Evolutionary conservation across 2,888 invertebrate species (phyloP), one percentile per base, ranked within the genome.

Genomic region (Zonitis immaculata): DNA sequence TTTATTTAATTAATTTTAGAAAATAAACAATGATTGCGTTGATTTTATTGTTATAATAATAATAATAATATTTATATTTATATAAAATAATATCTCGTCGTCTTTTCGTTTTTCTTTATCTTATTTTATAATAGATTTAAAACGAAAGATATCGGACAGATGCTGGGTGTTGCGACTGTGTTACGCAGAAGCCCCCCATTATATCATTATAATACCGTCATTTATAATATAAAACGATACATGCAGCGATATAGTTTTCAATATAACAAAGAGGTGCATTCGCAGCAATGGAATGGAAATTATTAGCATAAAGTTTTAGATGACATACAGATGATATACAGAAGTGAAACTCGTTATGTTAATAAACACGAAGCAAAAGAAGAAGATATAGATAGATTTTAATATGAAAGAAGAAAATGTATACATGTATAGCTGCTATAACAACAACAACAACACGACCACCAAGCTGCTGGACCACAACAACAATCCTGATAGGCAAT

Each of bases 241-340:
- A 60, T 57, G 57, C 63, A 60, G 58, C 55, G 69, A 69, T 69
- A 70, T n/a, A n/a, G 66, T 69, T 70, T 9, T 35, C 61, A 69
- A 72, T n/a, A n/a, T n/a, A n/a, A n/a, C n/a, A 73, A 72, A 73
- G 73, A 74, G 73, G 67, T 67, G 69, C 71, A 72, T 73, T 74
- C 66, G 71, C 74, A 72, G 69, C 66, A n/a, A n/a, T n/a, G 70
- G 70, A 71, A 72, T 66, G 72, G 68, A 72, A 73, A 67, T 44
- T 74, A 75, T 74, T 74, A 74, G 73, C 75, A 74, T 75, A 74
- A 67, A 69, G 70, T 73, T 74, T 74, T 74, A 75, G 75, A 75
- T 75, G 74, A 74, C 74, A 73, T 70, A 70, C 68, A 70, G 72
- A 76, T 75, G 76, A 76, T 76, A 75, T 75, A 75, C 65, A 67